Evolutionary conservation across 2,797 vertebrate species (phyloP).

Genomic region (Pachyuromys duprasi): DNA sequence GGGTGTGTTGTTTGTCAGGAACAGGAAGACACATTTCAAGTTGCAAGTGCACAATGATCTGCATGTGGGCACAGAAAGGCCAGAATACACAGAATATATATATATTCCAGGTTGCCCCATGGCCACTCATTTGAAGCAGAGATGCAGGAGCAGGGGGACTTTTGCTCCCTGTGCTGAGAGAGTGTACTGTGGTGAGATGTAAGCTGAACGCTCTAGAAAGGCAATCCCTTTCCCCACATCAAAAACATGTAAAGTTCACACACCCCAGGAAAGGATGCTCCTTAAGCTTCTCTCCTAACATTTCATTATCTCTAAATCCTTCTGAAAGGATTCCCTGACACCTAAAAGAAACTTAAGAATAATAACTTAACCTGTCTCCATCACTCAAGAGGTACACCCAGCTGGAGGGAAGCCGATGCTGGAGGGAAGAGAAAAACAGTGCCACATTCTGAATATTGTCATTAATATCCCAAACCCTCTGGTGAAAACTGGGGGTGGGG

Average conservation of each 20-base stretch:
- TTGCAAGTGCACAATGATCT: fast-evolving
- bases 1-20: too few relatives aligned
- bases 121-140: background rate
- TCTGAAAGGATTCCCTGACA: conserved; percentile 45
- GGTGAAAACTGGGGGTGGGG: too few relatives aligned
- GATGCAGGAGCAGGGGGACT: background rate
- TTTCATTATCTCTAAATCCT: conserved; percentile 62
- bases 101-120: background rate
- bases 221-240: background rate
- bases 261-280: background rate
- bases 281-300: conserved; percentile 31
- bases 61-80: background rate
- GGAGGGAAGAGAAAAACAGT: background rate
- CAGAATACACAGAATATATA: background rate
- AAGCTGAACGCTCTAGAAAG: background rate
- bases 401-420: background rate
- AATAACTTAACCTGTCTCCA: background rate
- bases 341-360: conserved; percentile 53
- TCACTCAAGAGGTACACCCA: background rate
- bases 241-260: conserved; percentile 30
- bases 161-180: background rate
- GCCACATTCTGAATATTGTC: background rate
- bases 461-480: background rate
- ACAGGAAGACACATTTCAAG: fast-evolving
- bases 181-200: fast-evolving